Percentiles rank a stretch among this genome's conserved stretches.
Conservation (phyloP, 53 echinoderm and acorn worm species). For the Arbacia lixula region DNA sequence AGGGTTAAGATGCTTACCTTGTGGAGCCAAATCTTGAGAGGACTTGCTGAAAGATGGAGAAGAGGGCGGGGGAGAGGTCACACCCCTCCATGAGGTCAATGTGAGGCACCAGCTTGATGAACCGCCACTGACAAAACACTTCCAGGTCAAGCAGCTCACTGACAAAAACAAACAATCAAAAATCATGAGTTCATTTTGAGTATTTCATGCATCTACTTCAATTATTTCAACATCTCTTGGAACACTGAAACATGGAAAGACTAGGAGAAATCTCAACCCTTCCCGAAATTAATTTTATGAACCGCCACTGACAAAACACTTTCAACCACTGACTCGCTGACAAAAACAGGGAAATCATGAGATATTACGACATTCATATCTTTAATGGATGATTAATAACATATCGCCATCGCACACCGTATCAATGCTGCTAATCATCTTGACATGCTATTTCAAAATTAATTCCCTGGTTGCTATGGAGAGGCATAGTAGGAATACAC, state of each 20-base stretch:
- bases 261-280: neutral
- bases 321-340: neutral
- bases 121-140: conserved; percentile 89
- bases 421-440: no score
- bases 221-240: no score
- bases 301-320: neutral
- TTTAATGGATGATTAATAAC: no score
- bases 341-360: no score
- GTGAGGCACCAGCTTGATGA: conserved; percentile 88
- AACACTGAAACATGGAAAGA: no score
- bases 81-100: conserved; percentile 68
- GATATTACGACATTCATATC: no score
- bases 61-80: conserved; percentile 64
- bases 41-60: conserved; percentile 78
- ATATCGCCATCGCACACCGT: no score
- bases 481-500: no score
- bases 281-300: neutral
- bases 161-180: neutral
- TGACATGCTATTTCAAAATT: no score
- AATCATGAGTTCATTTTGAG: no score
- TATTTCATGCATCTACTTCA: no score
- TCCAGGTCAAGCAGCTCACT: conserved; percentile 96
- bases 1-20: conserved; percentile 65
- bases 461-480: no score
- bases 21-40: conserved; percentile 85